A percentile compares a stretch with the other conserved stretches of the same genome.
These are phyloP conservation scores for Platycheirus rosarum DNA, from an alignment of 2,888 invertebrate genomes.

Conservation along the genomic window DNA sequence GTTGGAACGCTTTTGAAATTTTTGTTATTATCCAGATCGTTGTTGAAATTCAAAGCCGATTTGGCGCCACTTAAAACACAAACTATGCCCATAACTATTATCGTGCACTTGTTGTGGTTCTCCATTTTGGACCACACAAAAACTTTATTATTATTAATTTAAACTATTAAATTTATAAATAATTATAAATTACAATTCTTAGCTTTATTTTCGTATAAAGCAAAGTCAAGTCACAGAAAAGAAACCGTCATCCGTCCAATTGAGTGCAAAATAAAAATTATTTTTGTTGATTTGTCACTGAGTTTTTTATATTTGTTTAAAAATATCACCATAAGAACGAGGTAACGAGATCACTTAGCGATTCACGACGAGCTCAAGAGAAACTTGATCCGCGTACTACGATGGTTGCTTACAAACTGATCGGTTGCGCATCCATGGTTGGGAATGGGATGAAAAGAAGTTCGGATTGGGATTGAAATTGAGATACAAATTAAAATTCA, in stretches of 20 bases:
- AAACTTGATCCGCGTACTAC: conserved; percentile 28
- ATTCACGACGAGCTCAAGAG: conserved; percentile 9
- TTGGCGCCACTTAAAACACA: conserved; percentile 18
- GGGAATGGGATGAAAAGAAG: neutral
- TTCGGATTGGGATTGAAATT: neutral
- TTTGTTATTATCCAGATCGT: conserved; percentile 79
- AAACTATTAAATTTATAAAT: too few relatives aligned
- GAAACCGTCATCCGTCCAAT: conserved; percentile 18
- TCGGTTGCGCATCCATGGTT: conserved; percentile 25
- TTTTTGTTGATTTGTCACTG: too few relatives aligned
- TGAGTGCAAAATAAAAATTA: conserved; percentile 4
- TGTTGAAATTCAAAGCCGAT: conserved; percentile 77
- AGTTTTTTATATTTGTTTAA: too few relatives aligned
- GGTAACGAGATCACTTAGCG: too few relatives aligned
- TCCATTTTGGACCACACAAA: conserved; percentile 27
- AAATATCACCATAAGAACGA: too few relatives aligned
- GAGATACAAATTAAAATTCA: conserved; percentile 19
- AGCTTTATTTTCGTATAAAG: too few relatives aligned
- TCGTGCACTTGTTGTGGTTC: neutral
- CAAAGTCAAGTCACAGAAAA: too few relatives aligned
- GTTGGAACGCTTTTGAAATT: conserved; percentile 88
- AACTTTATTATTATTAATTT: too few relatives aligned
- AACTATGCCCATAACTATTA: conserved; percentile 19
- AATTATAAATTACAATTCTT: too few relatives aligned
- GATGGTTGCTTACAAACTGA: conserved; percentile 61